Base-by-base conservation (phyloP, 1,140 invertebrate genomes). In the Lepidurus arcticus region DNA sequence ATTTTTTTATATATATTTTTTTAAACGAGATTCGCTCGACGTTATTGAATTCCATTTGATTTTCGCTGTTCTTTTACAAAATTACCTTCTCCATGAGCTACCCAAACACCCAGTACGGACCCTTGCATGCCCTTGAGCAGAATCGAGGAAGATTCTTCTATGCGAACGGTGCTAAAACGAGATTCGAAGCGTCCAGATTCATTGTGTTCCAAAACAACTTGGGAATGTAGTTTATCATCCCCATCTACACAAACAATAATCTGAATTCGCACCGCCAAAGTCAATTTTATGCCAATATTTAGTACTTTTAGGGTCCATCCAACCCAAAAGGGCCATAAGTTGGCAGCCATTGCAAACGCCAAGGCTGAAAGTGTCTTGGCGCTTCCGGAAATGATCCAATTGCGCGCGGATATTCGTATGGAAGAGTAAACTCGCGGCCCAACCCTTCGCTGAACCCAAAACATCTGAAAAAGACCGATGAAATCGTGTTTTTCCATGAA, bases 331-430 rank as follows among this genome's bases (percentile, higher is more conserved):
- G 42, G 91, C 93, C 93, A 98, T 95, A 65, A 99, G 84, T 83
- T 99, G 97, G 83, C 97, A 98, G 1, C 97, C 97, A 86, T 99
- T 99, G 83, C 97, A 99, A 10, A 99, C 94, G 65, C 97, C 97
- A 73, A 99, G 88, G 80, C 95, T 97, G 84, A 99, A 99, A 0
- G 94, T 97, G 83, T 98, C 91, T 3, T 86, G 81, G 26, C 94
- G 88, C 9, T 84, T 82, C 65, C 88, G 84, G 85, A 97, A 97
- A 78, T 87, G 85, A 44, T 90, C 84, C 73, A 98, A 91, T 82
- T 96, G 93, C 34, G 89, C 86, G 77, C 89, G 89, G 6, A 92
- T 81, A 16, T 82, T 82, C 34, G 85, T 82, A 84, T 92, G 87
- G 84, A 94, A 97, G 6, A 93, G 83, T 16, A 98, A 90, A 81